A percentile compares a stretch with the other conserved stretches of the same genome.
phyloP scores from a whole-genome alignment of 2,888 invertebrate genomes.

The Lasioglossum lativentre region DNA sequence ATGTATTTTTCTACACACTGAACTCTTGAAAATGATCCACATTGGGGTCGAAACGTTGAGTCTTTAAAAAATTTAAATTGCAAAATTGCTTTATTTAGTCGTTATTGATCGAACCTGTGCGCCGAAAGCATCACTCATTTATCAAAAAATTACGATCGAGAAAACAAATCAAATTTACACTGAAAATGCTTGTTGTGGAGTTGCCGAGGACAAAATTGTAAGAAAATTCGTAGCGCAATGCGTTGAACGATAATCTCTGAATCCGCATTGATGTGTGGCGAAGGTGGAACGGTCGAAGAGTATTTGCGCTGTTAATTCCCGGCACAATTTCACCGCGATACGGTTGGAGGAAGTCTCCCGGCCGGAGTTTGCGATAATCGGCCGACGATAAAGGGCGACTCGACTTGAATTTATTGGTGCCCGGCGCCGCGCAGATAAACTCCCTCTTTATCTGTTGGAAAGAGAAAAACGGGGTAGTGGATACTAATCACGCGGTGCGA shows the following conservation, averaged over 20 bases:
- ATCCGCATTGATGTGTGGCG: not conserved
- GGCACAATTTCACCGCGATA: slow-evolving; percentile 30
- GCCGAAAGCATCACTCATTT: too few species aligned
- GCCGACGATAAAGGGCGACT: slow-evolving; percentile 60
- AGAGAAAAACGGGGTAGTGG: slow-evolving; percentile 27
- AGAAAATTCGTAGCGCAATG: not conserved
- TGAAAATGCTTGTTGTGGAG: not conserved
- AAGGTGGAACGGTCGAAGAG: slow-evolving; percentile 7
- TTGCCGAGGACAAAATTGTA: not conserved
- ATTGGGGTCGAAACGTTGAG: too few species aligned
- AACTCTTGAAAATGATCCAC: too few species aligned
- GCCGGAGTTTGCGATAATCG: slow-evolving; percentile 63
- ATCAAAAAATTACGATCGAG: too few species aligned
- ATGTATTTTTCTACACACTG: too few species aligned
- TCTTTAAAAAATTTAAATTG: too few species aligned
- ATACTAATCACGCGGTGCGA: slow-evolving; percentile 48
- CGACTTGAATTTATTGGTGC: slow-evolving; percentile 61
- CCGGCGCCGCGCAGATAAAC: slow-evolving; percentile 49
- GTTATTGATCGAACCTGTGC: too few species aligned
- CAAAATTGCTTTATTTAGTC: too few species aligned
- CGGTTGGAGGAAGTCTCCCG: slow-evolving; percentile 43
- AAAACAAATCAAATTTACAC: too few species aligned
- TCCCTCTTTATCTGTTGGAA: slow-evolving; percentile 34
- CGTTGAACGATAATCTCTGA: not conserved
- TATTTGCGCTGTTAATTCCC: slow-evolving; percentile 58